phyloP scores from a whole-genome alignment of 2,797 vertebrate genomes.

The Calcarius lapponicus region DNA sequence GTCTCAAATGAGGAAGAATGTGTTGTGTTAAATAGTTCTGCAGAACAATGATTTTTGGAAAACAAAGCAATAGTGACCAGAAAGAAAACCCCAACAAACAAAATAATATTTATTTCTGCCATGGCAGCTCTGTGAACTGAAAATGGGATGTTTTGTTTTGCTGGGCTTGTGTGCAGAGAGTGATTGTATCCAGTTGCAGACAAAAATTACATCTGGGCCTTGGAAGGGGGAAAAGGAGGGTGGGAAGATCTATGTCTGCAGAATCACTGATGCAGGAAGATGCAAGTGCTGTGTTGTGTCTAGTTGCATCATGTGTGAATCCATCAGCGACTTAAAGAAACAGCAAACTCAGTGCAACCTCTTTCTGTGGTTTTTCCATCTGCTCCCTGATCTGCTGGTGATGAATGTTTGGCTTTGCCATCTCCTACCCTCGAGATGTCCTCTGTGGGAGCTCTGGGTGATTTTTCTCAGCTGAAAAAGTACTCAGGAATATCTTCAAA shows the following conservation, averaged over 20 bases:
- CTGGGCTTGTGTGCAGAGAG: background rate
- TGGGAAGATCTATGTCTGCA: conserved; percentile 58
- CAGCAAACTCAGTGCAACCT: conserved; percentile 30
- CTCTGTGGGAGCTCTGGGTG: background rate
- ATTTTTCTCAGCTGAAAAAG: background rate
- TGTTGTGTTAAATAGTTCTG: background rate
- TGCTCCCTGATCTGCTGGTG: conserved; percentile 26
- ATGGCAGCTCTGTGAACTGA: conserved; percentile 13
- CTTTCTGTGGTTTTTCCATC: conserved; percentile 52
- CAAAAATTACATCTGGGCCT: conserved; percentile 38
- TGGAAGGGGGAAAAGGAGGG: conserved; percentile 49
- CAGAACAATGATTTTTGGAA: conserved; percentile 27
- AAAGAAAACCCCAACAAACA: conserved; percentile 46
- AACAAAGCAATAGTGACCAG: conserved; percentile 4
- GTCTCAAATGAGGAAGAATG: background rate
- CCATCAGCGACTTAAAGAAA: conserved; percentile 69
- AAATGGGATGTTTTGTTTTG: conserved; percentile 54
- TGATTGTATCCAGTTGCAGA: conserved; percentile 35
- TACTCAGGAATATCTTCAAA: background rate
- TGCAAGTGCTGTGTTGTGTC: conserved; percentile 68
- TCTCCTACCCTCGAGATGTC: background rate
- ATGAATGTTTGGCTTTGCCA: background rate
- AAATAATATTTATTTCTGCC: conserved; percentile 51
- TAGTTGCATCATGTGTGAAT: conserved; percentile 68
- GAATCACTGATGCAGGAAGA: conserved; percentile 71